Evolutionary conservation across 2,797 vertebrate species (phyloP).

Genomic region (Tokudaia tokunoshimensis): DNA sequence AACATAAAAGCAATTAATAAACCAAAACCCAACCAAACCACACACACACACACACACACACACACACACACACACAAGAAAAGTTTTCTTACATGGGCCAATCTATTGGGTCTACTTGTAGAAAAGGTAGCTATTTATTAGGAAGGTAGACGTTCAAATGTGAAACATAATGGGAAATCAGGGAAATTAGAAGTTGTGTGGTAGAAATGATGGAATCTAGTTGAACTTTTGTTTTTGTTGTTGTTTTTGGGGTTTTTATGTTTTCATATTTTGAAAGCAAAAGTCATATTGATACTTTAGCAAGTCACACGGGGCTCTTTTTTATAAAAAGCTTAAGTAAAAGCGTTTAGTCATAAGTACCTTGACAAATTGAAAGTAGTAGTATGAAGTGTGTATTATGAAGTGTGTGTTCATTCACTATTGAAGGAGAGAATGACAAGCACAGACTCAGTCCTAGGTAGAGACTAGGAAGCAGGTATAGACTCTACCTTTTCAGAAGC

Average conservation of each 20-base stretch:
- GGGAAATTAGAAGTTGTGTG: neutral
- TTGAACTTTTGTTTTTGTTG: neutral
- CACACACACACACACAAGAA: neutral
- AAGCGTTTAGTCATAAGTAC: neutral
- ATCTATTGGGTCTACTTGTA: neutral
- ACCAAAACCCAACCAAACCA: neutral
- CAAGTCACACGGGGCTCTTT: neutral
- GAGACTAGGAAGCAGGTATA: neutral
- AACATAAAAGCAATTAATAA: neutral
- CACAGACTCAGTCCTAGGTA: neutral
- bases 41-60: neutral
- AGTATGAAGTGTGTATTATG: neutral
- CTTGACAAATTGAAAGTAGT: neutral
- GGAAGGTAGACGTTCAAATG: neutral
- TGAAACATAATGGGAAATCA: neutral
- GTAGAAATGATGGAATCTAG: neutral
- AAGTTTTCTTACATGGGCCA: neutral
- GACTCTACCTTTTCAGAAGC: neutral
- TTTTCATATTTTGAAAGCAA: constrained; percentile 41
- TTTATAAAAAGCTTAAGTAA: neutral
- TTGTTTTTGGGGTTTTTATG: neutral
- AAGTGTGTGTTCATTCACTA: constrained; percentile 8
- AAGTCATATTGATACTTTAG: constrained; percentile 16
- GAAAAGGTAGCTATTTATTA: neutral
- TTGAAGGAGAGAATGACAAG: neutral